phyloP scores from a whole-genome alignment of 2,797 vertebrate species.

The Dendrocincla tyrannina region DNA sequence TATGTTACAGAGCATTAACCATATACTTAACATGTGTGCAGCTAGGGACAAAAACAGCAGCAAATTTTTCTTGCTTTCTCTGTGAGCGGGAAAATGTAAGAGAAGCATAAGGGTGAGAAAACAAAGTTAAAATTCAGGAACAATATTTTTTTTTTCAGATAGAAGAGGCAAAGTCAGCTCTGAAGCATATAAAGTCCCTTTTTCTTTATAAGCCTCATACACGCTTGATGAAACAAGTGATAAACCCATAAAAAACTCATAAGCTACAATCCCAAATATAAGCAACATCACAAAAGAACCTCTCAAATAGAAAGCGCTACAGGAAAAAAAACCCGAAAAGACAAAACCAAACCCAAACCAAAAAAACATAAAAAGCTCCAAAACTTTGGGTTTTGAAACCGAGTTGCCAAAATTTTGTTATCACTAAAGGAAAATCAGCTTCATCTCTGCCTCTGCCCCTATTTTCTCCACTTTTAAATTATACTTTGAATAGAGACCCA shows the following conservation, averaged over 20 bases:
- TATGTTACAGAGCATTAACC: not conserved
- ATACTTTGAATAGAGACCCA: not conserved
- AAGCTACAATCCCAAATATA: not conserved
- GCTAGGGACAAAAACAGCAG: not conserved
- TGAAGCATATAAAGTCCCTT: not conserved
- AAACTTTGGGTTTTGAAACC: not conserved
- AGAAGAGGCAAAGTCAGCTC: not conserved
- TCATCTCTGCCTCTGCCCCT: not conserved
- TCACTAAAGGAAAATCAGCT: not conserved
- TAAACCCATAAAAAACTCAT: not conserved
- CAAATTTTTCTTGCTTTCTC: not conserved
- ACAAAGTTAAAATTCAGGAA: not conserved
- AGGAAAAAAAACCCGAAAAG: not conserved
- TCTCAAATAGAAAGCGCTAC: not conserved
- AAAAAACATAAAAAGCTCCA: not conserved
- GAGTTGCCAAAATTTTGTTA: not conserved
- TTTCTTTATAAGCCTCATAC: not conserved
- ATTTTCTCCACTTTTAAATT: not conserved
- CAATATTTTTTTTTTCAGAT: rapidly evolving
- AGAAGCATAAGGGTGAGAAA: not conserved
- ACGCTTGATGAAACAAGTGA: not conserved
- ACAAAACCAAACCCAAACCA: not conserved
- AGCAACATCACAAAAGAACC: not conserved
- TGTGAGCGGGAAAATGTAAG: not conserved
- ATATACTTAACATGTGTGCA: not conserved